Evolutionary conservation across 2,797 vertebrate genomes (phyloP).

Genomic region (Paguma larvata): DNA sequence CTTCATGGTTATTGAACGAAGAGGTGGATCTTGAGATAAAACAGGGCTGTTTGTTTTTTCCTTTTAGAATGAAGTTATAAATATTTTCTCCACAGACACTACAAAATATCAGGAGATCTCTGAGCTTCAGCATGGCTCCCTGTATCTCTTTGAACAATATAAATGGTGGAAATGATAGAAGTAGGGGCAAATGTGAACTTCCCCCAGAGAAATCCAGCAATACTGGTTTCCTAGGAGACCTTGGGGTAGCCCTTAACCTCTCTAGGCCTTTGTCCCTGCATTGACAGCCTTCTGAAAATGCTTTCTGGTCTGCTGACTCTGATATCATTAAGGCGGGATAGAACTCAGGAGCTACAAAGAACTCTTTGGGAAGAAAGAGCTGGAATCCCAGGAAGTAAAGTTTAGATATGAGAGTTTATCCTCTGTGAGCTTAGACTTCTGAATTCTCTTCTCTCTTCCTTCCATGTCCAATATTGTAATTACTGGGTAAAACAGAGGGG

Average conservation of each 20-base stretch:
- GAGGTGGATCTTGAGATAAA: not conserved
- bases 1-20: constrained; percentile 52
- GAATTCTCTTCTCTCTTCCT: not conserved
- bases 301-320: not conserved
- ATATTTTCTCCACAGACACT: constrained; percentile 15
- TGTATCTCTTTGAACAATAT: not conserved
- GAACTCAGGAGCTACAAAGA: not conserved
- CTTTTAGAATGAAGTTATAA: not conserved
- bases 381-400: not conserved
- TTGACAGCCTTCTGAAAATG: not conserved
- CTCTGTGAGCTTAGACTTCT: not conserved
- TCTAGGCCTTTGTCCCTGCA: not conserved
- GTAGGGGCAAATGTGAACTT: not conserved
- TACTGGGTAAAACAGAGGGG: not conserved
- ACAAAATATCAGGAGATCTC: constrained; percentile 24
- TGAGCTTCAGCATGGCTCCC: not conserved
- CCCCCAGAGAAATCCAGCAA: not conserved
- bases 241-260: not conserved
- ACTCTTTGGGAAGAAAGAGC: not conserved
- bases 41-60: not conserved
- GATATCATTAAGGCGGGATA: not conserved
- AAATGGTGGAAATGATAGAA: not conserved
- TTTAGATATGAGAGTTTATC: not conserved
- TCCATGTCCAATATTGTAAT: not conserved
- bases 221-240: not conserved